Evolutionary conservation across 2,888 invertebrate species (phyloP), one percentile per base, ranked within the genome.

Genomic region (Bhutanitis thaidina): DNA sequence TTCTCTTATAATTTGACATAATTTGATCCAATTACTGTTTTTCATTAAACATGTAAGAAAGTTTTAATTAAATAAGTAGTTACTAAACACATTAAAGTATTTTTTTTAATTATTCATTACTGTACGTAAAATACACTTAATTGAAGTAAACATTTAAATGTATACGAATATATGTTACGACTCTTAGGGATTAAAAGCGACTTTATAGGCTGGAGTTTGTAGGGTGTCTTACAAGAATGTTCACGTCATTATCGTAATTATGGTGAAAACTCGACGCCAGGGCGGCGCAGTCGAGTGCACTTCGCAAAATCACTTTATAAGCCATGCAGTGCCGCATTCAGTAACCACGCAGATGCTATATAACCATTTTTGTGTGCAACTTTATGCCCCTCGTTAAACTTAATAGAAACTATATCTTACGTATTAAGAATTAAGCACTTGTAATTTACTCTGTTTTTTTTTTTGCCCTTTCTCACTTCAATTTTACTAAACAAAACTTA

Each of bases 221-320:
- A 55, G 56, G 61, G 58, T 59, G 61, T 62, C 55, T 60, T 52
- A 64, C 52, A 58, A 58, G 62, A 58, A 65, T 63, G 65, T 67
- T 65, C 59, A 61, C 61, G 54, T 59, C 62, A 67, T 70, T 66
- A 64, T 59, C 60, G 54, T 61, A 69, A 76, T 75, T 72, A 72
- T 67, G 50, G 55, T 60, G 61, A 43, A 47, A 52, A 43, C 45
- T 36, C 44, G 53, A 40, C 53, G 43, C 46, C 37, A 40, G 38
- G 27, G 44, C 40, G 40, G 49, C 53, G 43, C 34, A 41, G 60
- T 54, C 62, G 69, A 77, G 76, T 71, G 79, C 77, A 75, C 78
- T 80, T 71, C 63, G 65, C 66, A 69, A 78, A 79, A 79, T 80
- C 77, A 77, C 76, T 77, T 77, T 77, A 78, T 79, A 76, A 78